Percentiles rank a stretch among this genome's conserved stretches.
phyloP scores from a whole-genome alignment of 2,113 vertebrate species.

The Clupea harengus region DNA sequence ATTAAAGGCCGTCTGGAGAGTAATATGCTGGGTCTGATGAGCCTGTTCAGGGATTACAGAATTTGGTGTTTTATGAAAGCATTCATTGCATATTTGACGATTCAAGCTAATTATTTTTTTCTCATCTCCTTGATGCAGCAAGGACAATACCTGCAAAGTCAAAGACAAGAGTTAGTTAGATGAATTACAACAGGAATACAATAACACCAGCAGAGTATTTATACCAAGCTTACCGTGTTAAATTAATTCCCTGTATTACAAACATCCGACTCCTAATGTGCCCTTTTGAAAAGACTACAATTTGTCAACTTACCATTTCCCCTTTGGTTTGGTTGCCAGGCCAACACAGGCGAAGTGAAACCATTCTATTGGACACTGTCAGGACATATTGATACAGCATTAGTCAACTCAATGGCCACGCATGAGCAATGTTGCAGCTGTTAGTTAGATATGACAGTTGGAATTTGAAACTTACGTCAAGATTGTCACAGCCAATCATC shows the following conservation, averaged over 20 bases:
- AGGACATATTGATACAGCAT: conserved; percentile 18
- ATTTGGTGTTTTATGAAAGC: background rate
- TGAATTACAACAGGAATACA: background rate
- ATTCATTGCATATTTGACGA: background rate
- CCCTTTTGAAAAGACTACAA: background rate
- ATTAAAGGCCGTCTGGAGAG: background rate
- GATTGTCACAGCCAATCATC: conserved; percentile 99
- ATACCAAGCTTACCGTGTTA: background rate
- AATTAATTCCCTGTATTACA: background rate
- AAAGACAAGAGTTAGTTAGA: background rate
- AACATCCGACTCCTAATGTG: background rate
- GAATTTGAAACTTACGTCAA: conserved; percentile 81
- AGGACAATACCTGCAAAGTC: conserved; percentile 71
- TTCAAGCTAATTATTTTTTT: conserved; percentile 63
- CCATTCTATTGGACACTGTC: conserved; percentile 98
- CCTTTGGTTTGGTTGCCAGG: conserved; percentile 94
- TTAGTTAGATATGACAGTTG: background rate
- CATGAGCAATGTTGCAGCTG: background rate
- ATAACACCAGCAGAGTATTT: background rate
- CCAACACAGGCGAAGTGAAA: conserved; percentile 98
- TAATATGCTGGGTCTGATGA: background rate
- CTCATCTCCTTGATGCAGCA: conserved; percentile 75
- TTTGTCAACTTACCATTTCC: conserved; percentile 86
- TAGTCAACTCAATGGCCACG: background rate
- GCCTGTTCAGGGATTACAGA: background rate